Conservation (phyloP, 2,888 invertebrate species). For the Onthophagus sagittarius region DNA sequence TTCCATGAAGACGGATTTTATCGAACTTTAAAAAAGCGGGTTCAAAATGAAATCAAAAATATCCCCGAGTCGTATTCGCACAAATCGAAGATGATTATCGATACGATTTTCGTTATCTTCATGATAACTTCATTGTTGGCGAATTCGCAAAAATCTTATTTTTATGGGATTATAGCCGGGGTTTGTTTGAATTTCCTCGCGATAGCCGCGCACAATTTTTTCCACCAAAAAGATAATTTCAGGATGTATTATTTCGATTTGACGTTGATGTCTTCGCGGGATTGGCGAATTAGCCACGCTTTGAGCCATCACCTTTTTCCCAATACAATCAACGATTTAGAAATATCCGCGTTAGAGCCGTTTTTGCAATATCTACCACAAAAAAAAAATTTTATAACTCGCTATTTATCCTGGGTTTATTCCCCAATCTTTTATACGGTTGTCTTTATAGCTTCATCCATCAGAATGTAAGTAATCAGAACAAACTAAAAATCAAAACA, state of each 20-base stretch:
- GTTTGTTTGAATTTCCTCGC: conserved; percentile 55
- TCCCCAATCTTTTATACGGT: conserved; percentile 43
- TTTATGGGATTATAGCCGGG: conserved; percentile 53
- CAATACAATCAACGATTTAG: conserved; percentile 71
- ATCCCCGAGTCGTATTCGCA: conserved; percentile 47
- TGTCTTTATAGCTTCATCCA: conserved; percentile 18
- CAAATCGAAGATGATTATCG: conserved; percentile 46
- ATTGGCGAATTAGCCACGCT: conserved; percentile 72
- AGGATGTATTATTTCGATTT: conserved; percentile 71
- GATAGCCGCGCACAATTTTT: conserved; percentile 66
- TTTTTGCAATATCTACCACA: conserved; percentile 61
- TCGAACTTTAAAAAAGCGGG: conserved; percentile 61
- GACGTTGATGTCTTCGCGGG: conserved; percentile 59
- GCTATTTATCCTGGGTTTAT: conserved; percentile 54
- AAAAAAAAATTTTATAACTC: conserved; percentile 52
- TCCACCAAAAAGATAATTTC: conserved; percentile 68
- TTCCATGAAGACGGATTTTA: conserved; percentile 74
- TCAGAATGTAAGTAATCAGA: conserved; percentile 22
- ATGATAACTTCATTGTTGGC: conserved; percentile 42
- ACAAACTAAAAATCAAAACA: not conserved
- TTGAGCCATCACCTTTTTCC: conserved; percentile 77
- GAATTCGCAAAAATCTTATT: conserved; percentile 42
- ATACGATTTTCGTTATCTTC: conserved; percentile 42
- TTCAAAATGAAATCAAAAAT: conserved; percentile 53
- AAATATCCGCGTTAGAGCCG: conserved; percentile 67